phyloP scores from a whole-genome alignment of 2,113 vertebrate species.

The Heloderma charlesbogerti region DNA sequence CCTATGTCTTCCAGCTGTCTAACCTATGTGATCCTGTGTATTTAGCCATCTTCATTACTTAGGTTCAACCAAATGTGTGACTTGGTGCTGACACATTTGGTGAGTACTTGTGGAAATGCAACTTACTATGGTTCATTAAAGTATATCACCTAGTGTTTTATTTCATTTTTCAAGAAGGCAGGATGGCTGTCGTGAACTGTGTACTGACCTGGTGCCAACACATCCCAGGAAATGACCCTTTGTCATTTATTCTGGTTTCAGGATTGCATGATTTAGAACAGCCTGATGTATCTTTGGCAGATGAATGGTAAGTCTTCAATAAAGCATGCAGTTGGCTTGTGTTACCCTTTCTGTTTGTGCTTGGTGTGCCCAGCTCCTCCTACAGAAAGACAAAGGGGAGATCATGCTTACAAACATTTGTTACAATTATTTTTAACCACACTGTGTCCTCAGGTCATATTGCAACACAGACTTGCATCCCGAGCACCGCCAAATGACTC shows the following conservation, averaged over 20 bases:
- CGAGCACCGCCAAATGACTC: slow-evolving; percentile 91
- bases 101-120: slow-evolving; percentile 26
- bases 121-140: slow-evolving; percentile 56
- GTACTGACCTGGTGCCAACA: slow-evolving; percentile 47
- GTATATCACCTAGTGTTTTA: slow-evolving; percentile 25
- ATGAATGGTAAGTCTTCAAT: slow-evolving; percentile 89
- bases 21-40: background rate
- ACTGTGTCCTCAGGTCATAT: slow-evolving; percentile 86
- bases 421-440: slow-evolving; percentile 41
- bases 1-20: background rate
- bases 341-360: slow-evolving; percentile 48
- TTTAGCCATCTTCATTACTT: background rate
- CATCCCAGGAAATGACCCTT: slow-evolving; percentile 49
- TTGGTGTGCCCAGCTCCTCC: slow-evolving; percentile 29
- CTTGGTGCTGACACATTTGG: slow-evolving; percentile 41
- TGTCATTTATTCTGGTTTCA: slow-evolving; percentile 75
- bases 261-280: slow-evolving; percentile 98
- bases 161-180: slow-evolving; percentile 53
- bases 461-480: slow-evolving; percentile 95
- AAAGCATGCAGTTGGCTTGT: slow-evolving; percentile 45
- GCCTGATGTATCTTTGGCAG: slow-evolving; percentile 95
- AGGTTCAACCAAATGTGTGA: background rate
- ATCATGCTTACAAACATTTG: slow-evolving; percentile 29
- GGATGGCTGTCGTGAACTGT: slow-evolving; percentile 46
- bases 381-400: slow-evolving; percentile 50